Evolutionary conservation across 2,888 invertebrate species (phyloP).

Genomic region (Zonitis immaculata): DNA sequence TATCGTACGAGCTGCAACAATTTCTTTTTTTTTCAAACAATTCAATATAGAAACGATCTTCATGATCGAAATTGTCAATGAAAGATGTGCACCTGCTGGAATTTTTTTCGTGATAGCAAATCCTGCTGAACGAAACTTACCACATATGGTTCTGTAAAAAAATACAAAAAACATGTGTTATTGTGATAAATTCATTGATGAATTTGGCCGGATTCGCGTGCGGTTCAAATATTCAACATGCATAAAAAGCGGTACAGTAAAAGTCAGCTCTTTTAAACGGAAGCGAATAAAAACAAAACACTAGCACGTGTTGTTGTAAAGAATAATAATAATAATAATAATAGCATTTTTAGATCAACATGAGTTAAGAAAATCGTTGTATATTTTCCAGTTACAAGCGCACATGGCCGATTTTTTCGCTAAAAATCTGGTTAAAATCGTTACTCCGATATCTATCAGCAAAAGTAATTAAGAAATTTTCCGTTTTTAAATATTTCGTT

Average conservation of each 20-base stretch:
- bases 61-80: background rate
- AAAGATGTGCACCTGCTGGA: background rate
- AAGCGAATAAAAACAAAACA: conserved; percentile 39
- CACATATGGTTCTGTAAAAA: background rate
- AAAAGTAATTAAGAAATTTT: background rate
- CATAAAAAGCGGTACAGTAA: conserved; percentile 19
- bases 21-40: no score
- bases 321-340: no score
- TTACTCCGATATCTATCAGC: background rate
- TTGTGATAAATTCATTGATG: conserved; percentile 23
- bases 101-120: no score
- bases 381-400: no score
- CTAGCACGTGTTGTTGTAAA: conserved; percentile 39
- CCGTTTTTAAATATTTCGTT: background rate
- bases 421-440: background rate
- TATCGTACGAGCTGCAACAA: no score
- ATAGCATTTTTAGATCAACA: background rate
- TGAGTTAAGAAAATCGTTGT: background rate
- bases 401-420: background rate
- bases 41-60: no score
- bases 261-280: conserved; percentile 28
- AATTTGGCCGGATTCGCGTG: conserved; percentile 21
- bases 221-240: conserved; percentile 8
- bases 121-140: background rate
- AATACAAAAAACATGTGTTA: conserved; percentile 15